These are phyloP conservation scores for Neoscelio sp. DNA, from an alignment of 2,888 invertebrate species.

Conservation along the genomic window DNA sequence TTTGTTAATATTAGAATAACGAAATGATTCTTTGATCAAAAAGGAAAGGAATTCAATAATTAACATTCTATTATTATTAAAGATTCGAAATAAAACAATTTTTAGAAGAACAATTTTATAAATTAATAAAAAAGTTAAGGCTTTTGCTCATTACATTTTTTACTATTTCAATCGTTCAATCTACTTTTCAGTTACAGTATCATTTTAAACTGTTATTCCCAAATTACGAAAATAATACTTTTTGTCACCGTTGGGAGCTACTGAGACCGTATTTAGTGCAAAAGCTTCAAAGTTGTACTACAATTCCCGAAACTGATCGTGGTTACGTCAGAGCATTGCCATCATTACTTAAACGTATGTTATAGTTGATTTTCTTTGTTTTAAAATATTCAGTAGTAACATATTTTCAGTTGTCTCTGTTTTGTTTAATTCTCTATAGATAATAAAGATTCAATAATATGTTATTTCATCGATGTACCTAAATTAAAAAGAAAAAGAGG, in stretches of 20 bases:
- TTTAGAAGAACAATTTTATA: no score
- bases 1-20: no score
- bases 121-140: background rate
- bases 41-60: no score
- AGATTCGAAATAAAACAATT: no score
- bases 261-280: background rate
- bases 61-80: no score
- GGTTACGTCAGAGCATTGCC: background rate
- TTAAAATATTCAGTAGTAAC: background rate
- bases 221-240: background rate
- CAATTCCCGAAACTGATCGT: background rate
- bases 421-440: slow-evolving; percentile 8
- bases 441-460: slow-evolving; percentile 20
- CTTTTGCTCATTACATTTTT: no score
- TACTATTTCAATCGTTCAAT: no score
- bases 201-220: background rate
- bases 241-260: slow-evolving; percentile 4
- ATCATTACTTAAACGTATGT: background rate
- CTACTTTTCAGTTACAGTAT: background rate
- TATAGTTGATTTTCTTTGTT: background rate
- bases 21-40: no score
- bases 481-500: background rate
- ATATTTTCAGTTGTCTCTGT: no score
- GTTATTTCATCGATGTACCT: slow-evolving; percentile 20
- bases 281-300: background rate